Base-by-base conservation (phyloP, 2,113 vertebrate genomes). In the Catharus fuscescens region DNA sequence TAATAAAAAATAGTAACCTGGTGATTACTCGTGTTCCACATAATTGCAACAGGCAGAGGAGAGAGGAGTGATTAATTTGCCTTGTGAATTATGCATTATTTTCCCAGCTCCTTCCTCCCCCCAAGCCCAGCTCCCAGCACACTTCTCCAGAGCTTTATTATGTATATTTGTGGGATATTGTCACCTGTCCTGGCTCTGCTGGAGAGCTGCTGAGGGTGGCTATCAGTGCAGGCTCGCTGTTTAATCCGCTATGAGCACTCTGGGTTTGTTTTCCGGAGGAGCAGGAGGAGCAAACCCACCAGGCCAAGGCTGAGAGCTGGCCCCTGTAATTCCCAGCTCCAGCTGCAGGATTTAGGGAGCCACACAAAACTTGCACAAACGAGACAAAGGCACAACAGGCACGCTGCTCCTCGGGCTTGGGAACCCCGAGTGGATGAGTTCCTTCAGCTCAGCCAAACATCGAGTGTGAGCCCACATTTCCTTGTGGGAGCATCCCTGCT, bases 71-170 rank as follows among this genome's bases (percentile, higher is more conserved):
- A 98, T 98, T 98, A 97, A 98, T 98, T 97, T 97, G 79, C 95
- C 95, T 96, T 72, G 97, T 98, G 98, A 98, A 98, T 98, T 98
- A 98, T 98, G 97, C 97, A 98, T 98, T 88, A 80, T 90, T 94
- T 60, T 42, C 14, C 70, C 0, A 2, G 61, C 87, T 44, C 62
- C 94, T 94, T 86, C 67, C 72, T 76, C 59, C 56, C 32, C 31
- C 5, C 34, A 23, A 44, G 67, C 25, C 50, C 42, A 24, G 42
- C 91, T 85, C 73, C 72, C 59, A 50, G 64, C 82, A 66, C 71
- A 74, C 70, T 84, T 97, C 95, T 96, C 88, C 71, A 34, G 92
- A 94, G 95, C 97, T 96, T 97, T 97, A 96, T 97, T 97, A 97
- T 97, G 97, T 91, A 72, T 88, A 78, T 95, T 85, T 86, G 92